These are phyloP conservation scores for Psilopogon haemacephalus DNA, from an alignment of 2,113 vertebrate genomes.

Conservation along the genomic window DNA sequence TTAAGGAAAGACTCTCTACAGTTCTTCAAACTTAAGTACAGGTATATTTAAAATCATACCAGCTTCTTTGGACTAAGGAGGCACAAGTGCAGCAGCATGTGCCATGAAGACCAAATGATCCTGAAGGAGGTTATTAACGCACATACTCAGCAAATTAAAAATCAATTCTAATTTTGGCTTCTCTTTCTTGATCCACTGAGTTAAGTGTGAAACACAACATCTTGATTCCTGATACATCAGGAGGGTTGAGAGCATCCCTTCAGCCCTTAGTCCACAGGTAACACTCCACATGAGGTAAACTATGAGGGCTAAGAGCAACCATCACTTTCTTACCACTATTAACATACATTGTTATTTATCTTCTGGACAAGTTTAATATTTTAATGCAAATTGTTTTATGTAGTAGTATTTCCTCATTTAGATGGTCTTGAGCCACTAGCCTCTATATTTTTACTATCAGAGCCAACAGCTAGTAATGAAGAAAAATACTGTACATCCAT, in stretches of 20 bases:
- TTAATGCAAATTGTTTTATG: not conserved
- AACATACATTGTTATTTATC: not conserved
- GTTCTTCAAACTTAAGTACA: not conserved
- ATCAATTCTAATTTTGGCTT: not conserved
- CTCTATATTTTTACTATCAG: not conserved
- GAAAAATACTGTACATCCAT: not conserved
- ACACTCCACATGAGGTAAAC: fast-evolving
- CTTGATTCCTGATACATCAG: not conserved
- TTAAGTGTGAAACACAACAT: not conserved
- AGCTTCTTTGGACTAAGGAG: not conserved
- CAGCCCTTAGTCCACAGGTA: not conserved
- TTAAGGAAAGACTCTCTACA: not conserved
- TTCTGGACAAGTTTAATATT: not conserved
- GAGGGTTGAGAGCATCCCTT: not conserved
- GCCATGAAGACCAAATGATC: not conserved
- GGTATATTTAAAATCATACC: not conserved
- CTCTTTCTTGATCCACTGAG: not conserved
- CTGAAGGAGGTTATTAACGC: fast-evolving
- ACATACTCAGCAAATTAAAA: not conserved
- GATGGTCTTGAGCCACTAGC: not conserved
- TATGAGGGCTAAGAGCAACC: not conserved
- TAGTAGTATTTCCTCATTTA: not conserved
- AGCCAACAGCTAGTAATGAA: not conserved
- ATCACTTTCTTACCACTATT: not conserved
- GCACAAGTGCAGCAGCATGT: fast-evolving